Conservation (phyloP, 2,113 vertebrate species). For the Bos taurus region ARS-UCD2.0 NC_037346.1:49803501-49804000, state of each 20-base stretch:
- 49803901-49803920: accelerated
- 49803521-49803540: accelerated
- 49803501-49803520: background rate
- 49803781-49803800: background rate
- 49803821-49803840: background rate
- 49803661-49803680: background rate
- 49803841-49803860: background rate
- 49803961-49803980: accelerated
- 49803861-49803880: background rate
- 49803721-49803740: background rate
- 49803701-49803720: too few relatives aligned
- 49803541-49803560: conserved; percentile 88
- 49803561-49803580: conserved; percentile 84
- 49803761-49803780: background rate
- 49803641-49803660: background rate
- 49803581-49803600: conserved; percentile 82
- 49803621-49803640: background rate
- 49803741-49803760: background rate
- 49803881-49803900: too few relatives aligned
- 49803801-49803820: background rate
- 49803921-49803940: accelerated
- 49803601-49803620: conserved; percentile 78
- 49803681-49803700: background rate
- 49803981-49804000: background rate
- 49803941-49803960: background rate